Conservation (phyloP, 2,888 invertebrate genomes). For the Chouioia cunea region DNA sequence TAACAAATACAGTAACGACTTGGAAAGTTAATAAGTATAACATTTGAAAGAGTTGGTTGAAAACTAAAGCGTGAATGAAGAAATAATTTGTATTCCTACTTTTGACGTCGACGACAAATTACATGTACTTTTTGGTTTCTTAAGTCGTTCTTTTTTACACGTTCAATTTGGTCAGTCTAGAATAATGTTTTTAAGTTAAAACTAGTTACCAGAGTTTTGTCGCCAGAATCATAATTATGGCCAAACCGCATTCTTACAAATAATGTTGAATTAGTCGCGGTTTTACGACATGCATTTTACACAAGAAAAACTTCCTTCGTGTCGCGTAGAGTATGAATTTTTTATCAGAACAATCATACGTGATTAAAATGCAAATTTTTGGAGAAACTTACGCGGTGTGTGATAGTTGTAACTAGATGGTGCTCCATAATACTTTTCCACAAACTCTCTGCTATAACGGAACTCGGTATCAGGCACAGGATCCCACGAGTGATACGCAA, state of each 20-base stretch:
- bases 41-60: no score
- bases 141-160: no score
- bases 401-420: conserved; percentile 3
- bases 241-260: background rate
- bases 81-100: no score
- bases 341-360: conserved; percentile 31
- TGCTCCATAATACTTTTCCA: conserved; percentile 13
- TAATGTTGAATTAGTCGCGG: no score
- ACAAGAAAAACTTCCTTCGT: background rate
- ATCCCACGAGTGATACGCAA: conserved; percentile 21
- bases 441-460: conserved; percentile 50
- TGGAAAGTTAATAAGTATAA: no score
- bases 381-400: conserved; percentile 40
- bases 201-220: no score
- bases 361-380: background rate
- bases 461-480: conserved; percentile 44
- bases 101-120: no score
- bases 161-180: no score
- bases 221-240: background rate
- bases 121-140: no score
- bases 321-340: background rate
- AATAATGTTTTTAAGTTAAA: no score
- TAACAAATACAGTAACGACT: no score
- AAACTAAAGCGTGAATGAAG: no score
- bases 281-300: background rate